Conservation (phyloP, 92 coral and sea anemone genomes). For the Umimayanthus chanpuru region DNA sequence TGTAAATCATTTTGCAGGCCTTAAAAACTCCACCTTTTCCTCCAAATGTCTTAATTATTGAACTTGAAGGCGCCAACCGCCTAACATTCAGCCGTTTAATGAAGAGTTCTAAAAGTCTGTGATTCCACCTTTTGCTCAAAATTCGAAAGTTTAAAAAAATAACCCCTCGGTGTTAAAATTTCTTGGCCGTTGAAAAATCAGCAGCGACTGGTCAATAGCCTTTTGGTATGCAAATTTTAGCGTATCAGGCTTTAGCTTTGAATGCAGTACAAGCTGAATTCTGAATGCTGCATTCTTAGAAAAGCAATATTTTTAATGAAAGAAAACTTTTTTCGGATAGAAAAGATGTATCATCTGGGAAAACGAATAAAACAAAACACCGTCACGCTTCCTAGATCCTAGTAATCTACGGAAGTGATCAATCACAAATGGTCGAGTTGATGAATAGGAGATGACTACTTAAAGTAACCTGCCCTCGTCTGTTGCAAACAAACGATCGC, state of each 20-base stretch:
- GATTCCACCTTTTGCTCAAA: background rate
- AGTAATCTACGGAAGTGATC: background rate
- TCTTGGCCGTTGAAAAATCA: background rate
- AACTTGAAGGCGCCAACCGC: background rate
- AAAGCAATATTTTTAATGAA: background rate
- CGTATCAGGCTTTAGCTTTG: background rate
- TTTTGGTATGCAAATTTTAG: background rate
- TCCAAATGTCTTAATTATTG: background rate
- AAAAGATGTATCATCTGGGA: background rate
- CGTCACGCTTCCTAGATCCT: too few species aligned
- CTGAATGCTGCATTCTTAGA: background rate
- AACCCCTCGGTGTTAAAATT: background rate
- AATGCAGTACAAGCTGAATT: background rate
- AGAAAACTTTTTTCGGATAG: background rate
- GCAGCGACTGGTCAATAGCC: background rate
- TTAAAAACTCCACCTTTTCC: too few species aligned
- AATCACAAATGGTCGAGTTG: background rate
- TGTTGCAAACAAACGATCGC: constrained; percentile 1
- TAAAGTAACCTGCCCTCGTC: background rate
- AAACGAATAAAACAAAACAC: too few species aligned
- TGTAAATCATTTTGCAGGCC: background rate
- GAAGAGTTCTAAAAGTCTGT: background rate
- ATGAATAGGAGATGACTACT: background rate
- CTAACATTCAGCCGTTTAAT: background rate
- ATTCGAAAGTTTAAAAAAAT: too few species aligned